Conservation (phyloP, 2,113 vertebrate genomes). For the Semicossyphus pulcher region DNA sequence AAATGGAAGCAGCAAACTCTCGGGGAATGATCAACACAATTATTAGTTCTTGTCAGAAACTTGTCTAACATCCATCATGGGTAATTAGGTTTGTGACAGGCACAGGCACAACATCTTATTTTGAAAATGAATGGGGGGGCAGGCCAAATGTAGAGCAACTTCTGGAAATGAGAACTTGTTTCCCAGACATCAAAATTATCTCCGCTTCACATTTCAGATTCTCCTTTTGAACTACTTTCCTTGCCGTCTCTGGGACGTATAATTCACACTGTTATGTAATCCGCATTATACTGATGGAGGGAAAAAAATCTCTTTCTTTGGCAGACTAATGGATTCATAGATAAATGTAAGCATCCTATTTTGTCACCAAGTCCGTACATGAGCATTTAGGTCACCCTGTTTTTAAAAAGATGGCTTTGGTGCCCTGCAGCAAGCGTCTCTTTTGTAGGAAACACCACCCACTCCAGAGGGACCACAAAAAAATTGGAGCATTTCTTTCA, state of each 20-base stretch:
- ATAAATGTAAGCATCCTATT: constrained; percentile 33
- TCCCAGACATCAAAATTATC: constrained; percentile 14
- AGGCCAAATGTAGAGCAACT: constrained; percentile 23
- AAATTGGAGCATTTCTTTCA: constrained; percentile 14
- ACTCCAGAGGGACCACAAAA: constrained; percentile 34
- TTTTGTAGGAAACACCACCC: constrained; percentile 54
- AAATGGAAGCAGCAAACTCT: constrained; percentile 44
- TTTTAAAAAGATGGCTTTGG: constrained; percentile 30
- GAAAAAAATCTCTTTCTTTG: background rate
- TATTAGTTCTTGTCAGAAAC: constrained; percentile 70
- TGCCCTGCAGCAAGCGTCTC: constrained; percentile 50
- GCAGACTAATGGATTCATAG: constrained; percentile 17
- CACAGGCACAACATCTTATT: constrained; percentile 63
- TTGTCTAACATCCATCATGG: constrained; percentile 65
- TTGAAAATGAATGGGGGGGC: constrained; percentile 48
- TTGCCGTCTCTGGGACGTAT: constrained; percentile 27
- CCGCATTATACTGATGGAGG: background rate
- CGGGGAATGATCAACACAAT: constrained; percentile 62
- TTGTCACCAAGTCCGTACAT: constrained; percentile 39
- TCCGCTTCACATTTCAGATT: constrained; percentile 25
- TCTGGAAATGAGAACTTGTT: constrained; percentile 36
- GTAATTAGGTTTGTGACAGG: constrained; percentile 69
- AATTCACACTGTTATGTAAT: constrained; percentile 44
- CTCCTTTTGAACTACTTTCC: constrained; percentile 13
- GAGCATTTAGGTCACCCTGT: constrained; percentile 63